Base-by-base conservation (phyloP, 2,888 invertebrate genomes). In the Cristatella mucedo region DNA sequence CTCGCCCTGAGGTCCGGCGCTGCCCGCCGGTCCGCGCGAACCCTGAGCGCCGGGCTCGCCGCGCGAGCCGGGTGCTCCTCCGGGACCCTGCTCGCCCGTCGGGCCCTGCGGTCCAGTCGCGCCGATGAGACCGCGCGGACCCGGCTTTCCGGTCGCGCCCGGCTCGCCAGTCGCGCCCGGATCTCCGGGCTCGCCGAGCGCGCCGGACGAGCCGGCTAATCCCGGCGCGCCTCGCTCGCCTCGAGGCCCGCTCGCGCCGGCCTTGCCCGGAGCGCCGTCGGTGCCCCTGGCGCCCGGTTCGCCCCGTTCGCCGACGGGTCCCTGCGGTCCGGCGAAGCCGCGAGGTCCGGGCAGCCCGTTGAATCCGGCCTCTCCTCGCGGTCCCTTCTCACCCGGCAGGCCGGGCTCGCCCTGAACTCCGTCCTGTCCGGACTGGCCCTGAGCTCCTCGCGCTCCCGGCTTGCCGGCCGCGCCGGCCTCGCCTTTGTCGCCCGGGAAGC, bases 61-160 rank as follows among this genome's bases (percentile, higher is more conserved):
- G 22, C 34, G 22, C n/a, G 22, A 18, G 7, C 40, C 40, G 34
- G 22, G 15, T 13, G 15, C 3, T 16, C 42, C 42, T 7, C 29
- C 32, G 4, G 38, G 24, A 32, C 42, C 42, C 20, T 22, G 26
- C 3, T 5, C 22, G n/a, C 42, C 42, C 4, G 29, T 42, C n/a
- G 39, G 21, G 16, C 42, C 42, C 9, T 29, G 32, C 4, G 4
- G 24, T 11, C 41, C 41, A 22, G 24, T 21, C 4, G 16, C 24
- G 19, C 24, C 36, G n/a, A 29, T 36, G 24, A 11, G 13, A 19
- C 41, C 41, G 15, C 21, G 29, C 11, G 29, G 16, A n/a, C 41
- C 41, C n/a, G 42, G 32, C 4, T 21, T 19, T 26, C 42, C 42
- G n/a, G n/a, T n/a, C n/a, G n/a, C n/a, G n/a, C n/a, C n/a, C n/a